Conservation (phyloP, 2,797 vertebrate species). For the Sus cebifrons region DNA sequence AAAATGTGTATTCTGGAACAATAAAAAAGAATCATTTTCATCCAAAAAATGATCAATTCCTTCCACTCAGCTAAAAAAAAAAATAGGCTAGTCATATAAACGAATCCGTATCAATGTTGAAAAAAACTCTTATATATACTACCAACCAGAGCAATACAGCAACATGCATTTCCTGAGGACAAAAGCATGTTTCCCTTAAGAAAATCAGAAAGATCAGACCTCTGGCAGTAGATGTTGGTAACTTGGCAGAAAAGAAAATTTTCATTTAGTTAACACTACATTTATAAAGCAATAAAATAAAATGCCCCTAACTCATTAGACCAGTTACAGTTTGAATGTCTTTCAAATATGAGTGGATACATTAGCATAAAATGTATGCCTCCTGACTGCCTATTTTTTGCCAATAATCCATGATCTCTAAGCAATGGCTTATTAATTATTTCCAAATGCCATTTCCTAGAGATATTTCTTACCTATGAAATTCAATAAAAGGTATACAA, state of each 20-base stretch:
- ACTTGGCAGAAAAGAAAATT: neutral
- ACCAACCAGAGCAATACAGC: neutral
- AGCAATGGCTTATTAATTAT: conserved; percentile 59
- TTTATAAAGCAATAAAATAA: conserved; percentile 49
- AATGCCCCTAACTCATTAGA: conserved; percentile 22
- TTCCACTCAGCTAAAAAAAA: conserved; percentile 65
- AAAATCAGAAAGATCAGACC: conserved; percentile 42
- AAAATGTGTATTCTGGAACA: conserved; percentile 50
- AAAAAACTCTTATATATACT: neutral
- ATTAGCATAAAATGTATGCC: conserved; percentile 46
- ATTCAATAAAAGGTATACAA: conserved; percentile 44
- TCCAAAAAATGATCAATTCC: conserved; percentile 52
- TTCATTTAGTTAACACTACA: conserved; percentile 24
- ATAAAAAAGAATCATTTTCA: neutral
- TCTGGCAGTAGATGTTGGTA: conserved; percentile 36
- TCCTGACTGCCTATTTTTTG: conserved; percentile 51
- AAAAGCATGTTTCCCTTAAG: conserved; percentile 43
- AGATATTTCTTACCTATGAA: conserved; percentile 56
- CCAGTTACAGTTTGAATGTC: conserved; percentile 39
- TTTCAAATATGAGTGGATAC: conserved; percentile 25
- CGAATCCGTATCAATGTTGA: conserved; percentile 25
- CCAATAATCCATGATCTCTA: conserved; percentile 50
- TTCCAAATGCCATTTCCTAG: conserved; percentile 57
- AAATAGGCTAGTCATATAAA: conserved; percentile 50
- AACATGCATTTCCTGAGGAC: neutral